Conservation (phyloP, 2,888 invertebrate genomes). For the Philhelius pedissequus region DNA sequence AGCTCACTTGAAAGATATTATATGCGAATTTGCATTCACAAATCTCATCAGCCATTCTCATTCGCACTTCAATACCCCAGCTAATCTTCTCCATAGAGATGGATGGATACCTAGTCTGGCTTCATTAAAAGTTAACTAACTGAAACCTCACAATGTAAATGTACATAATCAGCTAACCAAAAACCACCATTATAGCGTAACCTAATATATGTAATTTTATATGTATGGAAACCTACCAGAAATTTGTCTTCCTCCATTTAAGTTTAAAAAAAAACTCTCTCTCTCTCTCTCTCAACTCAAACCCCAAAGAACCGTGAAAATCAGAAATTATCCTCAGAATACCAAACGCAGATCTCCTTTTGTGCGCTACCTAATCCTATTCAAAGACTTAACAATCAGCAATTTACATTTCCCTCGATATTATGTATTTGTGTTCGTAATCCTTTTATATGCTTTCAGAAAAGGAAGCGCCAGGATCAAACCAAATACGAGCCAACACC, state of each 20-base stretch:
- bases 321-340: conserved; percentile 37
- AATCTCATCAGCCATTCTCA: not conserved
- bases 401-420: conserved; percentile 25
- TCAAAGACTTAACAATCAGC: conserved; percentile 46
- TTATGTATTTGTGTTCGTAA: conserved; percentile 44
- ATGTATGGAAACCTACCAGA: not conserved
- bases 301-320: conserved; percentile 14
- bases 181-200: conserved; percentile 3
- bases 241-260: not conserved
- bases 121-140: not conserved
- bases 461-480: not conserved
- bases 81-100: not conserved
- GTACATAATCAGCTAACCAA: not conserved
- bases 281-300: too few species aligned
- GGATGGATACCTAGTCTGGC: not conserved
- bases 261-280: too few species aligned
- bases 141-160: not conserved
- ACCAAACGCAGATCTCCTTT: conserved; percentile 17
- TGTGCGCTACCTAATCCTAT: conserved; percentile 35
- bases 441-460: conserved; percentile 45
- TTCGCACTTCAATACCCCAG: not conserved
- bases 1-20: too few species aligned
- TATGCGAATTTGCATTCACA: not conserved
- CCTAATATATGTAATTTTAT: not conserved
- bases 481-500: conserved; percentile 23